phyloP scores from a whole-genome alignment of 1,140 invertebrate genomes.

The Planococcus citri region DNA sequence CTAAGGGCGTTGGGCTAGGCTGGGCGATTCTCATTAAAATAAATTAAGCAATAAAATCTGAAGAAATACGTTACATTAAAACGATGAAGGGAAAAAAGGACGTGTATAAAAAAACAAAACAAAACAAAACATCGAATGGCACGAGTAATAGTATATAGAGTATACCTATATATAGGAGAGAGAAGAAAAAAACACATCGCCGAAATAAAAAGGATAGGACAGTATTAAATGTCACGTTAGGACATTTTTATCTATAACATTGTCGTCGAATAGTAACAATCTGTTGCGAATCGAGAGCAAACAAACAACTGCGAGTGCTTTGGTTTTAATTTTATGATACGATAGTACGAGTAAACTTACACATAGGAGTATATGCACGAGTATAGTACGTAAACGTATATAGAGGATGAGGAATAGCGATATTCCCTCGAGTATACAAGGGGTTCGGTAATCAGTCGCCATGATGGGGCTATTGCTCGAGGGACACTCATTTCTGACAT shows the following conservation, averaged over 20 bases:
- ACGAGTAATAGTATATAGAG: too few relatives aligned
- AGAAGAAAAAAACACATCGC: neutral
- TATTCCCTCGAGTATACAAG: conserved; percentile 9
- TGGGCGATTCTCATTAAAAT: neutral
- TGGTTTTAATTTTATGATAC: conserved; percentile 13
- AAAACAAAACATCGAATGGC: neutral
- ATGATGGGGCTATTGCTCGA: neutral
- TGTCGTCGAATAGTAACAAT: conserved; percentile 10
- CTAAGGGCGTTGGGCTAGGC: too few relatives aligned
- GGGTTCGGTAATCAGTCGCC: conserved; percentile 1
- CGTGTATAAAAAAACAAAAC: neutral
- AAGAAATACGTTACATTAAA: too few relatives aligned
- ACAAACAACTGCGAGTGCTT: conserved; percentile 13
- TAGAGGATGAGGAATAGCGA: too few relatives aligned
- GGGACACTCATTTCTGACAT: conserved; percentile 16
- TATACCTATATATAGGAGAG: too few relatives aligned
- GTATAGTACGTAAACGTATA: too few relatives aligned
- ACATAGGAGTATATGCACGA: too few relatives aligned
- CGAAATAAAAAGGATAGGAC: neutral
- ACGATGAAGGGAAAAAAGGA: neutral
- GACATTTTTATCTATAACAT: conserved; percentile 14
- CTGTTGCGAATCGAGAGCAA: neutral
- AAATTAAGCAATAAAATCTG: conserved; percentile 10
- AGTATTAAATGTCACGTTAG: neutral
- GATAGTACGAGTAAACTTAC: too few relatives aligned